phyloP scores from a whole-genome alignment of 1,140 invertebrate genomes.

The Limonius californicus region DNA sequence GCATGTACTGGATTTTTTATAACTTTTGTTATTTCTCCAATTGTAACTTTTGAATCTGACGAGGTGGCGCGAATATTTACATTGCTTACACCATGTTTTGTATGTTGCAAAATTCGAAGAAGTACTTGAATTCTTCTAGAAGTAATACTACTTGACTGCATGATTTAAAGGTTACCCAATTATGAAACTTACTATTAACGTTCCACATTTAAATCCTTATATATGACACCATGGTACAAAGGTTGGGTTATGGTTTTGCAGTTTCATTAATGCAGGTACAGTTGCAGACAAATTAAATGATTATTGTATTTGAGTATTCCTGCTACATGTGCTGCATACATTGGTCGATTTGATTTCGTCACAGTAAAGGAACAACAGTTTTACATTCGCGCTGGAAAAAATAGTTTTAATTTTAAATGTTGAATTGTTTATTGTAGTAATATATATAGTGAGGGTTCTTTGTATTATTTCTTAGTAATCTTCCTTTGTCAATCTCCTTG shows the following conservation, averaged over 20 bases:
- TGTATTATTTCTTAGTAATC: too few species aligned
- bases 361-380: too few species aligned
- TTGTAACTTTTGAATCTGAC: slow-evolving; percentile 52
- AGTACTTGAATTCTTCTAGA: slow-evolving; percentile 27
- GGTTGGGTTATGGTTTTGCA: slow-evolving; percentile 33
- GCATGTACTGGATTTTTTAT: slow-evolving; percentile 61
- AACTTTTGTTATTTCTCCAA: slow-evolving; percentile 70
- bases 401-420: too few species aligned
- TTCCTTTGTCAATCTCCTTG: too few species aligned
- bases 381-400: too few species aligned
- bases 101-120: slow-evolving; percentile 27
- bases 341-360: too few species aligned
- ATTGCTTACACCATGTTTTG: slow-evolving; percentile 12
- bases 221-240: slow-evolving; percentile 22
- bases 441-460: too few species aligned
- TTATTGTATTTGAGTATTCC: not conserved
- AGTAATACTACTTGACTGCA: slow-evolving; percentile 20
- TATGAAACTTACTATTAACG: too few species aligned
- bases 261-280: too few species aligned
- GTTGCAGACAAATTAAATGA: too few species aligned
- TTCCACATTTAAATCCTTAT: not conserved
- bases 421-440: too few species aligned
- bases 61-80: not conserved
- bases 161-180: slow-evolving; percentile 3
- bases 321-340: too few species aligned